A percentile compares a stretch with the other conserved stretches of the same genome.
Evolutionary conservation across 2,888 invertebrate species (phyloP).

Genomic region (Oeneis ivallda): DNA sequence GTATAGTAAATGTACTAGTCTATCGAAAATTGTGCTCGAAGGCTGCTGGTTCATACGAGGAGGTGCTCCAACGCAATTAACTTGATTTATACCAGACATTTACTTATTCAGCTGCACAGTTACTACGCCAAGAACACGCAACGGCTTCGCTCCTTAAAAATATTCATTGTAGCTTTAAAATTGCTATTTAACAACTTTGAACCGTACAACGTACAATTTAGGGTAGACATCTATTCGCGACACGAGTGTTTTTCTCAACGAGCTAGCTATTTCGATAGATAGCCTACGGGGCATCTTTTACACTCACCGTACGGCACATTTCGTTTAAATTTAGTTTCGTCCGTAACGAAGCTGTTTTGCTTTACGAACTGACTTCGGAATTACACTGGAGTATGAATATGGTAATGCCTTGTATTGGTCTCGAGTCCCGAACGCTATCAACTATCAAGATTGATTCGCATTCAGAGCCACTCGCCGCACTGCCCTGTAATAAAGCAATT

Average conservation of each 20-base stretch:
- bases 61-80: constrained; percentile 79
- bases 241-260: constrained; percentile 24
- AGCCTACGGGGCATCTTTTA: constrained; percentile 58
- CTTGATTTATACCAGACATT: constrained; percentile 80
- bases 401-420: constrained; percentile 18
- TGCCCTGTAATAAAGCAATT: constrained; percentile 40
- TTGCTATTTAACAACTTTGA: constrained; percentile 26
- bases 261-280: constrained; percentile 53
- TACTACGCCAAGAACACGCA: constrained; percentile 69
- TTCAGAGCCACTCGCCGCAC: constrained; percentile 37
- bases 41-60: constrained; percentile 70
- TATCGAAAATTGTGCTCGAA: constrained; percentile 65
- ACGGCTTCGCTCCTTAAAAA: constrained; percentile 51
- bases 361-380: constrained; percentile 24
- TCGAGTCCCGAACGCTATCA: constrained; percentile 17
- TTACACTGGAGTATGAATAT: constrained; percentile 18
- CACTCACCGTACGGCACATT: constrained; percentile 55
- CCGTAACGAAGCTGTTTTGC: constrained; percentile 44
- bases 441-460: constrained; percentile 33
- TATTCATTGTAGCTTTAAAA: constrained; percentile 45
- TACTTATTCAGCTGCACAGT: constrained; percentile 79
- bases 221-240: constrained; percentile 14
- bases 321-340: constrained; percentile 56
- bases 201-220: constrained; percentile 26
- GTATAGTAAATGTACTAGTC: constrained; percentile 53